phyloP scores from a whole-genome alignment of 1,140 invertebrate species.

The Batillaria attramentaria region DNA sequence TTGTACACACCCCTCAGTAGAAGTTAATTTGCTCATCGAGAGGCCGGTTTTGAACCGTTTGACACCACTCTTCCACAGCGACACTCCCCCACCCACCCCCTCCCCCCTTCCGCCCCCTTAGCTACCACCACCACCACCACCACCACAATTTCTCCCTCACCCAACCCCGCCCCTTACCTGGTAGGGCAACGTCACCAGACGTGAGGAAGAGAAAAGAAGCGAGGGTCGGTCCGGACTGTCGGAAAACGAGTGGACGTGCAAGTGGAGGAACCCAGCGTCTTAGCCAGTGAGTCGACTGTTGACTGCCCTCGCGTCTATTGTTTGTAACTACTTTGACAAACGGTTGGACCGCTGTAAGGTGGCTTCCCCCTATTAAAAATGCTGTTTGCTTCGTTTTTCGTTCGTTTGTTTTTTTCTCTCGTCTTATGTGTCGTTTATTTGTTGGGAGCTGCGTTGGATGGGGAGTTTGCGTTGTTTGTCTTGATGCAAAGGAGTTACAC shows the following conservation, averaged over 20 bases:
- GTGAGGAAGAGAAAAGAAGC: slow-evolving; percentile 1
- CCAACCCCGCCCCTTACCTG: background rate
- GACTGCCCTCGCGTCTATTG: slow-evolving; percentile 4
- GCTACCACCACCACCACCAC: background rate
- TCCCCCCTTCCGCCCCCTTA: background rate
- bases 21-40: too few species aligned
- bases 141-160: background rate
- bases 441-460: background rate
- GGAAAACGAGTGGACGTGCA: background rate
- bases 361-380: background rate
- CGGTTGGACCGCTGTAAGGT: background rate
- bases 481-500: background rate
- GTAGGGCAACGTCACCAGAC: background rate
- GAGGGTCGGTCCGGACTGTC: background rate
- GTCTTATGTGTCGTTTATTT: background rate
- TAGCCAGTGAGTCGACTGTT: slow-evolving; percentile 9
- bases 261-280: background rate
- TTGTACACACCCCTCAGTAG: too few species aligned
- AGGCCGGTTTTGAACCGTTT: too few species aligned
- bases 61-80: too few species aligned
- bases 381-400: background rate
- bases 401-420: background rate
- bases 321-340: background rate
- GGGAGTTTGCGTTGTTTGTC: background rate
- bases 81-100: background rate